A percentile compares a stretch with the other conserved stretches of the same genome.
Evolutionary conservation across 35 echinoderm and acorn worm species (phyloP).

Genomic region (Ptychodera flava): DNA sequence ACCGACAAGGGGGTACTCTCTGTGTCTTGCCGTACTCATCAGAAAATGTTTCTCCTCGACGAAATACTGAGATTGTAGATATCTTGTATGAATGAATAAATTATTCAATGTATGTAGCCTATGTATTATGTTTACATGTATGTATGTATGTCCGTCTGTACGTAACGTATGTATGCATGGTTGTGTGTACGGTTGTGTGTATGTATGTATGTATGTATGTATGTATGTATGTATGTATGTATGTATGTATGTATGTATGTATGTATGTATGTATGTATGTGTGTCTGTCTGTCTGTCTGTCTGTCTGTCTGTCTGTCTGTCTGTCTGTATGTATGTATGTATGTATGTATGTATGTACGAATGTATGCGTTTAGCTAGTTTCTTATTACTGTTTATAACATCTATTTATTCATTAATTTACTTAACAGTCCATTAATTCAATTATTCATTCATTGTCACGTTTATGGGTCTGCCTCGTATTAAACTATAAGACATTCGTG

Average conservation of each 20-base stretch:
- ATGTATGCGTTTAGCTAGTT: background rate
- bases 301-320: background rate
- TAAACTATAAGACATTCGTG: too few relatives aligned
- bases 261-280: background rate
- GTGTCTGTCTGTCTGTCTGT: background rate
- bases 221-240: constrained; percentile 2
- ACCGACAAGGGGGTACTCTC: too few relatives aligned
- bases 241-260: constrained; percentile 2
- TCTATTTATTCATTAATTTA: too few relatives aligned
- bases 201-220: constrained; percentile 2
- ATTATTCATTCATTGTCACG: too few relatives aligned
- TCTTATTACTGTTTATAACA: too few relatives aligned
- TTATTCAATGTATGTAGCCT: too few relatives aligned
- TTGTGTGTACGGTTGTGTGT: background rate
- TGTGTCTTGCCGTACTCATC: too few relatives aligned
- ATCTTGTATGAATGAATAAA: background rate
- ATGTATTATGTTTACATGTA: background rate
- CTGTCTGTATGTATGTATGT: background rate
- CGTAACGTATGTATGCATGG: background rate
- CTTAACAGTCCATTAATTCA: too few relatives aligned
- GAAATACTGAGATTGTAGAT: too few relatives aligned
- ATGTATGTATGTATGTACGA: background rate
- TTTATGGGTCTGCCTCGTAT: too few relatives aligned
- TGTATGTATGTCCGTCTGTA: background rate
- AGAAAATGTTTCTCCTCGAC: too few relatives aligned